Evolutionary conservation across 2,113 vertebrate species (phyloP), one percentile per base, ranked within the genome.

Genomic region (Microcebus ravelobensis): DNA sequence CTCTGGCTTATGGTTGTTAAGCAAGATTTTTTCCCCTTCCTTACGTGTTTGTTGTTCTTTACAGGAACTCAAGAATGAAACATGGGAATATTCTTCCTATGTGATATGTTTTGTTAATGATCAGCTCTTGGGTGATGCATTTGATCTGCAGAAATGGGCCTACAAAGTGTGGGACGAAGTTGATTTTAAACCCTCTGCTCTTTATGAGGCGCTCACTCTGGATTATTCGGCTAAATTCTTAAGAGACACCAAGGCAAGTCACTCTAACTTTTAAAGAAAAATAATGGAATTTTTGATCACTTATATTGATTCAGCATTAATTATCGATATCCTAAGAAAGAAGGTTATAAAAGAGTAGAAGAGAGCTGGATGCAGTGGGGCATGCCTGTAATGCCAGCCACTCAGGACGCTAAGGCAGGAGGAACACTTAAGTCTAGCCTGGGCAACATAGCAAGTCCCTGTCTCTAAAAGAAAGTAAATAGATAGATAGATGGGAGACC

Each of bases 21-120:
- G 80, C 21, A 68, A n/a, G 1, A 13, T 25, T n/a, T 42, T 95
- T 68, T 67, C 91, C 57, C 23, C n/a, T 21, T 59, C 36, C 57
- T 45, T n/a, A 80, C 7, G 39, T 61, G 21, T 57, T 95, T 52
- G 91, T 91, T 11, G 8, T 67, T 18, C 90, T 96, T 76, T 97
- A 65, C 95, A 99, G 99, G 99, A 99, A 87, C 97, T 99, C 95
- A 98, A 97, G 96, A 99, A 98, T 45, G 99, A 99, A 96, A 97
- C 98, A 71, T 99, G 99, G 99, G 98, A 98, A 2, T 99, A 98
- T 67, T 94, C 98, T 92, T 98, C 99, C 89, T 87, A 79, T 0
- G 98, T 99, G 97, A 99, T 99, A 98, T 99, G 99, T 96, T 99
- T 99, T 92, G 1, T 99, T 48, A 98, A 99, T 2, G 98, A 98